Evolutionary conservation across 2,113 vertebrate species (phyloP).

Genomic region (Ursus arctos): DNA sequence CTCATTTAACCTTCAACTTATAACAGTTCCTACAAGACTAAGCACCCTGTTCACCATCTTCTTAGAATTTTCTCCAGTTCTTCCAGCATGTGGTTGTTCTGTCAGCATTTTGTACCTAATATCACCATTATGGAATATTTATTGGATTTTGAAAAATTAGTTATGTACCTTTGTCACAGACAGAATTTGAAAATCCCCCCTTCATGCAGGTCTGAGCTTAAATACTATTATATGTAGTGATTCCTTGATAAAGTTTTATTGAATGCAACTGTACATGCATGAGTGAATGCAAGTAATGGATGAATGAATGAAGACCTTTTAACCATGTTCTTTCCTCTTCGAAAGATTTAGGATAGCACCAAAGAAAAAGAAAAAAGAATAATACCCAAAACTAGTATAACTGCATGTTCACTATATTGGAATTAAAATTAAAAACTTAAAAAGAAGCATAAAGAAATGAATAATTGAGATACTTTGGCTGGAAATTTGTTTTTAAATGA

Average conservation of each 20-base stretch:
- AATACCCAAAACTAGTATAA: not conserved
- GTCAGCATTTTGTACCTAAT: not conserved
- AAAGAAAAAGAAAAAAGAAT: not conserved
- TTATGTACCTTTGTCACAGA: not conserved
- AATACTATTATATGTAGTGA: not conserved
- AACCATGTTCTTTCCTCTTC: not conserved
- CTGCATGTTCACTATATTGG: not conserved
- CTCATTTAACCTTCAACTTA: not conserved
- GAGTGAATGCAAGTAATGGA: not conserved
- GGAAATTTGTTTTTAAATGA: conserved; percentile 25
- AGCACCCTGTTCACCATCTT: not conserved
- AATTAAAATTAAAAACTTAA: not conserved
- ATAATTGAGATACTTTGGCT: not conserved
- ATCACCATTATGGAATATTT: not conserved
- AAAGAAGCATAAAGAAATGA: not conserved
- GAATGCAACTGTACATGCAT: not conserved
- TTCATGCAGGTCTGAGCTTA: not conserved
- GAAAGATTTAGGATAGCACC: not conserved
- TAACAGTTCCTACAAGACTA: not conserved
- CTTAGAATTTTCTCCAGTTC: not conserved
- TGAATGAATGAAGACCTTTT: not conserved
- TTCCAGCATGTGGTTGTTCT: not conserved
- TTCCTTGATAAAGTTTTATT: not conserved
- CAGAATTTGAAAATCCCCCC: not conserved
- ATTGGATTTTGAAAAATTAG: not conserved